Percentiles rank a stretch among this genome's conserved stretches.
phyloP scores from a whole-genome alignment of 2,888 invertebrate species.

The Drosophila prostipennis region DNA sequence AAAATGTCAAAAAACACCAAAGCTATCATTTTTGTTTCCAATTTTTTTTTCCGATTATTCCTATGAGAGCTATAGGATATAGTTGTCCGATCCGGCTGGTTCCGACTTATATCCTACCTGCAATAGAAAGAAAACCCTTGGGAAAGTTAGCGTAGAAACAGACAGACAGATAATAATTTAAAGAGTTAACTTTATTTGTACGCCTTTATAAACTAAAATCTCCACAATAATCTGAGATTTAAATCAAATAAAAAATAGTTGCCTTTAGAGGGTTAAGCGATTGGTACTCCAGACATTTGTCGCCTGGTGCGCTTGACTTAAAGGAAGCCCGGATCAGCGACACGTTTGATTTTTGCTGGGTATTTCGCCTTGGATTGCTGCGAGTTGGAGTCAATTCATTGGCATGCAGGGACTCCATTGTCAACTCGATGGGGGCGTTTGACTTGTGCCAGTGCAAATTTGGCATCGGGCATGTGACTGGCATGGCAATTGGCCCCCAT shows the following conservation, averaged over 20 bases:
- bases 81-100: too few species aligned
- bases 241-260: background rate
- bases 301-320: constrained; percentile 24
- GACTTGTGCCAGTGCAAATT: constrained; percentile 62
- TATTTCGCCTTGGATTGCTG: constrained; percentile 24
- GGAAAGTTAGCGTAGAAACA: too few species aligned
- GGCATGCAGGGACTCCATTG: constrained; percentile 61
- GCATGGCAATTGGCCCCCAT: constrained; percentile 49
- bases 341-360: constrained; percentile 57
- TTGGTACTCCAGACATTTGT: constrained; percentile 20
- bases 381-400: constrained; percentile 55
- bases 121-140: too few species aligned
- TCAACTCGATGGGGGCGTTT: constrained; percentile 45
- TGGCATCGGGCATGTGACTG: constrained; percentile 55
- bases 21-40: too few species aligned
- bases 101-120: too few species aligned
- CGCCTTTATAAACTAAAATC: too few species aligned
- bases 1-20: too few species aligned
- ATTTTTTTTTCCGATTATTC: too few species aligned
- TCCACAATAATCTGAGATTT: too few species aligned
- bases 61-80: too few species aligned
- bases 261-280: constrained; percentile 16
- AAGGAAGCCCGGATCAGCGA: constrained; percentile 37
- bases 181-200: too few species aligned
- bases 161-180: too few species aligned